Percentiles rank a stretch among this genome's conserved stretches.
These are phyloP conservation scores for Aurelia aurita DNA, from an alignment of 30 jellyfish, hydroid and myxozoan genomes.

Conservation along the genomic window DNA sequence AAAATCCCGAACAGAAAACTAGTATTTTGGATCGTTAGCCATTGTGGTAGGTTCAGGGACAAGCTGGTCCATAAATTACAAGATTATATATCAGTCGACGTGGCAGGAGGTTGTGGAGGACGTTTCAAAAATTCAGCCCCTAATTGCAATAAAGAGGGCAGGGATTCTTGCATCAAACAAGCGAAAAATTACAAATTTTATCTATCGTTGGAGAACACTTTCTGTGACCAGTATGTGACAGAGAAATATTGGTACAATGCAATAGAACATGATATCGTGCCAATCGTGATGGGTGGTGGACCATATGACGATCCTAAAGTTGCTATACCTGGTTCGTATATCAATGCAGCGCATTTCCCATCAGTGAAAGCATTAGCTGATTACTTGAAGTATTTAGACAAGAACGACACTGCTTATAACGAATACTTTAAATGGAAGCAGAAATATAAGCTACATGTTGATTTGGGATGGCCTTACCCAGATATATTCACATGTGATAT, in stretches of 20 bases:
- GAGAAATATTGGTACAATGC: conserved; percentile 76
- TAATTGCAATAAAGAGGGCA: conserved; percentile 13
- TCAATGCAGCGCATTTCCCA: conserved; percentile 52
- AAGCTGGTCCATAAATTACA: conserved; percentile 33
- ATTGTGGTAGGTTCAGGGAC: conserved; percentile 62
- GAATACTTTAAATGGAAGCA: conserved; percentile 68
- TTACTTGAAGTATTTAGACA: conserved; percentile 49
- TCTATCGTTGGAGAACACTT: conserved; percentile 64
- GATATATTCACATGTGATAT: conserved; percentile 49
- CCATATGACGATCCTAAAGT: conserved; percentile 67
- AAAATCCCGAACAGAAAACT: conserved; percentile 30
- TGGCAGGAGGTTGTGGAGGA: conserved; percentile 66
- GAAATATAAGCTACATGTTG: conserved; percentile 22
- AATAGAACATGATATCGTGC: conserved; percentile 40
- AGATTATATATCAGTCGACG: conserved; percentile 38
- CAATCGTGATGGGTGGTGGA: conserved; percentile 79
- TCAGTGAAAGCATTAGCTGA: conserved; percentile 56
- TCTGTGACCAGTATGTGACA: conserved; percentile 71
- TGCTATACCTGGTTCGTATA: conserved; percentile 81
- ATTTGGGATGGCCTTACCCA: conserved; percentile 62
- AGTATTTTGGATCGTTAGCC: conserved; percentile 62
- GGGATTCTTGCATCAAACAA: conserved; percentile 38
- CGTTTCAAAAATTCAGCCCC: conserved; percentile 2
- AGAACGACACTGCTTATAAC: conserved; percentile 71
- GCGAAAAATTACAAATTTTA: conserved; percentile 49